Evolutionary conservation across 2,113 vertebrate species (phyloP).

Genomic region (Poecile atricapillus): DNA sequence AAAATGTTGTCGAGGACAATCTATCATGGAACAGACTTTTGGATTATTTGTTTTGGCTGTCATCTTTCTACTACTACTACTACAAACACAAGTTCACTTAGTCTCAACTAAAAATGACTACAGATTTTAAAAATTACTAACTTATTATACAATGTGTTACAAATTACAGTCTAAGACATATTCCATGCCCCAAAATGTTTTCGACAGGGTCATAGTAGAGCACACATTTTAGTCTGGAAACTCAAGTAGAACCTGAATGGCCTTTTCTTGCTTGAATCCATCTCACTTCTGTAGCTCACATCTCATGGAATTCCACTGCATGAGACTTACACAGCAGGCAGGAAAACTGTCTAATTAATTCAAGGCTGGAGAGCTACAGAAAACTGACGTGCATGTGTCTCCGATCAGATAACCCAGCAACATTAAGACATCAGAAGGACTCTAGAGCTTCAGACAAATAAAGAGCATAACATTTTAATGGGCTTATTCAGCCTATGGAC

Average conservation of each 20-base stretch:
- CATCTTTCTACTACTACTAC: neutral
- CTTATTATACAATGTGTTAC: neutral
- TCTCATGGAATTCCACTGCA: neutral
- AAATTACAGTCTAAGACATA: neutral
- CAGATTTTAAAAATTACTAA: neutral
- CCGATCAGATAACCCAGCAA: neutral
- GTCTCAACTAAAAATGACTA: neutral
- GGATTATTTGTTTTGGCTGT: neutral
- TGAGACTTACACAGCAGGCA: neutral
- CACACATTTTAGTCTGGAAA: neutral
- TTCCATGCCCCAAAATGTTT: neutral
- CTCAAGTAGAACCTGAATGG: neutral
- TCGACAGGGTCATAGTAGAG: neutral
- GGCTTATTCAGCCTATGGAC: neutral
- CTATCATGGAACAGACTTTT: neutral
- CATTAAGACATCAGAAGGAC: neutral
- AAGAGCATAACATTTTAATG: rapidly evolving
- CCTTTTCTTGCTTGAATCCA: neutral
- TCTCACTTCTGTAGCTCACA: neutral
- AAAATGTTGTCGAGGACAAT: constrained; percentile 9
- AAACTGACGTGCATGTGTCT: neutral
- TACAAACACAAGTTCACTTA: neutral
- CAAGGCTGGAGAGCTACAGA: neutral
- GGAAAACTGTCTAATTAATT: neutral
- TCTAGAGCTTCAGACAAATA: neutral